Evolutionary conservation across 2,113 vertebrate species (phyloP).

Genomic region (Macquaria ambigua): DNA sequence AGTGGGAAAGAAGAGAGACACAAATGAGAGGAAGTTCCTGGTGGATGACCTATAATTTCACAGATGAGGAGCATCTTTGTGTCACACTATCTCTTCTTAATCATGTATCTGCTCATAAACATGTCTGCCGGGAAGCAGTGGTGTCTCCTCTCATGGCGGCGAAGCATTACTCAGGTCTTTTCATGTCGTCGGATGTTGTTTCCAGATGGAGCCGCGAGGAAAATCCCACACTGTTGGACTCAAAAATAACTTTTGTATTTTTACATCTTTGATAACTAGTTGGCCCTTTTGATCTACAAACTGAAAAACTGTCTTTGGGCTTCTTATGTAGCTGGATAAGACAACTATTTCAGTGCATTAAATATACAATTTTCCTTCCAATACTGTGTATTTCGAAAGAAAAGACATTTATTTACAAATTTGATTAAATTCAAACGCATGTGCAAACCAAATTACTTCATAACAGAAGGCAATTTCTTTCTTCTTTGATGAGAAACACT

Average conservation of each 20-base stretch:
- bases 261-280: background rate
- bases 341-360: background rate
- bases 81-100: conserved; percentile 49
- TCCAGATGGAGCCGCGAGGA: conserved; percentile 48
- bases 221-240: conserved; percentile 1
- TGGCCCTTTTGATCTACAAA: background rate
- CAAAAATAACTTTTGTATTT: conserved; percentile 29
- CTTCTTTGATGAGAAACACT: background rate
- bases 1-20: conserved; percentile 8
- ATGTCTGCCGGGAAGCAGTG: conserved; percentile 22
- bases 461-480: too few relatives aligned
- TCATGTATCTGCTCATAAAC: conserved; percentile 60
- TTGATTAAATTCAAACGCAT: too few relatives aligned
- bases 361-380: background rate
- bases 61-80: conserved; percentile 46
- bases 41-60: conserved; percentile 49
- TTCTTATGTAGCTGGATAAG: background rate
- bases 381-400: background rate
- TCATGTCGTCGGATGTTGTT: conserved; percentile 48
- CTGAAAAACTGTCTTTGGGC: background rate
- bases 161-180: conserved; percentile 47
- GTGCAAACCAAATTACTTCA: too few relatives aligned
- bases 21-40: conserved; percentile 46
- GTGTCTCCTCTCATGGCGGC: conserved; percentile 42
- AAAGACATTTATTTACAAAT: background rate